A percentile compares a stretch with the other conserved stretches of the same genome.
Conservation (phyloP, 2,113 vertebrate species). For the Centropus unirufus region DNA sequence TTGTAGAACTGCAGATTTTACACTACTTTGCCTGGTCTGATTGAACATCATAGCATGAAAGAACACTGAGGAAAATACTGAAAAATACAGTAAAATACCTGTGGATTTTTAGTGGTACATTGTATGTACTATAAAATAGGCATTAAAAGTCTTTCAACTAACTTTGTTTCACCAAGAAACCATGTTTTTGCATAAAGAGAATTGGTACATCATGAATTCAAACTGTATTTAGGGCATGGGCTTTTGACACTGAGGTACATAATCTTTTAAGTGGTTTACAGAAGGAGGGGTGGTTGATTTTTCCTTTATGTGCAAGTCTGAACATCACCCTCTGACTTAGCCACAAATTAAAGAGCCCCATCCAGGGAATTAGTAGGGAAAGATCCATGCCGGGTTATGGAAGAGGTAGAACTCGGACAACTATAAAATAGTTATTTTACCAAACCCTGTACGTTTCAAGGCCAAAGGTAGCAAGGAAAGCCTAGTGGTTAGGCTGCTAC, state of each 20-base stretch:
- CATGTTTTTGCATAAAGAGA: neutral
- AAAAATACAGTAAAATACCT: neutral
- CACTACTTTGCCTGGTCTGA: neutral
- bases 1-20: neutral
- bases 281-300: neutral
- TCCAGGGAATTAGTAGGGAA: neutral
- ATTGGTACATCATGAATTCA: neutral
- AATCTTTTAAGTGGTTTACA: neutral
- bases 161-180: neutral
- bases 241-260: neutral
- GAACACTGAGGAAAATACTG: neutral
- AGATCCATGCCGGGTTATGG: neutral
- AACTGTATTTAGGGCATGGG: neutral
- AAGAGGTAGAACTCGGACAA: neutral
- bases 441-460: neutral
- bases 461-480: neutral
- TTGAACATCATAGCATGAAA: neutral
- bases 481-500: neutral
- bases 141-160: neutral
- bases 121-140: neutral
- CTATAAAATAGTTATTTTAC: neutral
- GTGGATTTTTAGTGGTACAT: neutral
- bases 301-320: neutral
- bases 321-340: neutral
- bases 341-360: neutral